phyloP scores from a whole-genome alignment of 1,140 invertebrate genomes.

The Papilio dardanus region DNA sequence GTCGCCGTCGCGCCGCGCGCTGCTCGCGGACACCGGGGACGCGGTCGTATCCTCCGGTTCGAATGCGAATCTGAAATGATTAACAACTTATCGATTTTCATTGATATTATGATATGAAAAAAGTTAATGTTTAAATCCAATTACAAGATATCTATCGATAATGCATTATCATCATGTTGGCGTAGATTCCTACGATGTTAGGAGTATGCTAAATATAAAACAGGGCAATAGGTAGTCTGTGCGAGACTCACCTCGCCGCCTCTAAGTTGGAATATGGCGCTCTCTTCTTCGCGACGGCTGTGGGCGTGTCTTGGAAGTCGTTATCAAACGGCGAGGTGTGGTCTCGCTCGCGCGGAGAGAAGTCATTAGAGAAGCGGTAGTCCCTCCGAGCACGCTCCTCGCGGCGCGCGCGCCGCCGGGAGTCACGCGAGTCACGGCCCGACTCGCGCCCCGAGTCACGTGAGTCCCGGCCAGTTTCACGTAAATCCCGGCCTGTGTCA shows the following conservation, averaged over 20 bases:
- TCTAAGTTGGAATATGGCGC: constrained; percentile 72
- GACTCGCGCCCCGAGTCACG: constrained; percentile 48
- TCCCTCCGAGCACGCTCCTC: constrained; percentile 69
- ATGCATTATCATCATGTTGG: no score
- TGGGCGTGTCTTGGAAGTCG: constrained; percentile 83
- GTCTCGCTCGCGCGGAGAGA: constrained; percentile 81
- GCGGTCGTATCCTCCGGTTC: constrained; percentile 67
- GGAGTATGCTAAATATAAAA: no score
- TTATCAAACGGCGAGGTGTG: constrained; percentile 88
- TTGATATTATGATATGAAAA: no score
- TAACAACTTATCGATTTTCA: background rate
- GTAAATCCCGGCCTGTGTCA: constrained; percentile 43
- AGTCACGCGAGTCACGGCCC: constrained; percentile 42
- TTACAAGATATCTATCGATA: no score
- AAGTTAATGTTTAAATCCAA: no score
- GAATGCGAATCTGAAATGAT: constrained; percentile 67
- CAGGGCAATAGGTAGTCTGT: background rate
- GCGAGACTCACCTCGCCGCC: constrained; percentile 60
- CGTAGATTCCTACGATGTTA: no score
- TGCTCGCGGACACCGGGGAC: constrained; percentile 65
- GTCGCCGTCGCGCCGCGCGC: constrained; percentile 56
- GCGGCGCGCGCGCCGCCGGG: constrained; percentile 50
- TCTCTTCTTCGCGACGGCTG: constrained; percentile 61
- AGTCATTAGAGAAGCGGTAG: constrained; percentile 84
- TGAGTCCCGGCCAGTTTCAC: constrained; percentile 42